Base-by-base conservation (phyloP, 2,797 vertebrate genomes). In the Serranus cabrilla region DNA sequence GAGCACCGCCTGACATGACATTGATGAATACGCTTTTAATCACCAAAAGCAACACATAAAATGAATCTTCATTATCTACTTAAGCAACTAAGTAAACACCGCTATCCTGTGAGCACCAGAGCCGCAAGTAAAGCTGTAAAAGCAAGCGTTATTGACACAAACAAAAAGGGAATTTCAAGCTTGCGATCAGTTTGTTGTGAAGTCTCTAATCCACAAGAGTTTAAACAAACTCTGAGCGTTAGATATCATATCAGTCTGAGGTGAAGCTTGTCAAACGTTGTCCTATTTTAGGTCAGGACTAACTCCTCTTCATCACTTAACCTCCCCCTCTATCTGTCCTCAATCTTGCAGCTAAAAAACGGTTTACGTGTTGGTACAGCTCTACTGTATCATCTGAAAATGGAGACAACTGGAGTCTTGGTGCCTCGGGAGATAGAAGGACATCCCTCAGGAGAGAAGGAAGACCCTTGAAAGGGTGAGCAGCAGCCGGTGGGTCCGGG, bases 11-110 rank as follows among this genome's bases (percentile, higher is more conserved):
- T 74, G 86, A 89, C 87, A 85, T 86, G 89, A 92, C 93, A 89
- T 89, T 92, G 93, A 94, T 78, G 46, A 93, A 95, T 91, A 91
- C 49, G 50, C 86, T 90, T 93, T 94, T 93, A 94, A 94, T 92
- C 88, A 91, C 91, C 90, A 88, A 92, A 93, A 87, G 90, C 85
- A 92, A 91, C 89, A 91, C 81, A 79, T 92, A 82, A 91, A 92
- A 93, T 90, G 81, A 91, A 92, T 93, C 87, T 89, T 92, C 87
- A 91, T 93, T 92, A 90, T 89, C 85, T 89, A 80, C 84, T 89
- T 90, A 89, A 84, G 84, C 78, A 56, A 83, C 73, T 74, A 73
- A 78, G 76, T 85, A 83, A 91, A 91, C 86, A 82, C 45, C n/a
- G 76, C 46, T 76, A 85, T 74, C 75, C 66, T 65, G 64, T 57